Evolutionary conservation across 2,888 invertebrate species (phyloP).

Genomic region (Epicampocera succincta): DNA sequence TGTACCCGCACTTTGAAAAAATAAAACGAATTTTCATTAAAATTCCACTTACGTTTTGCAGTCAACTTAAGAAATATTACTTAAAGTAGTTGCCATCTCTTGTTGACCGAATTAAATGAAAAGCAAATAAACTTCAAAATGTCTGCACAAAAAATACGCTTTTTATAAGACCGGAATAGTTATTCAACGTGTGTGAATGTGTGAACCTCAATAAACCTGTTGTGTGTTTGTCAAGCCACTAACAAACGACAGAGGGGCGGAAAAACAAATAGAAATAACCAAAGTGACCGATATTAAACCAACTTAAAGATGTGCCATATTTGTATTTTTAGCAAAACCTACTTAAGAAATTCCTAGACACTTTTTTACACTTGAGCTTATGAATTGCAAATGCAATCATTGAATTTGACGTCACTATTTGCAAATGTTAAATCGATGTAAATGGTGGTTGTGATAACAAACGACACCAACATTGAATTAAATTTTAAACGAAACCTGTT

Average conservation of each 20-base stretch:
- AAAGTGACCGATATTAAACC: constrained; percentile 35
- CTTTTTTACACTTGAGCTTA: background rate
- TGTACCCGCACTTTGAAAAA: background rate
- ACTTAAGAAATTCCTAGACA: constrained; percentile 6
- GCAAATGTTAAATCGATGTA: constrained; percentile 46
- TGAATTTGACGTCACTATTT: constrained; percentile 55
- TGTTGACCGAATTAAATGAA: constrained; percentile 54
- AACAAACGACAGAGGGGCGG: constrained; percentile 1
- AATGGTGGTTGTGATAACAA: constrained; percentile 50
- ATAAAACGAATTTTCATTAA: constrained; percentile 13
- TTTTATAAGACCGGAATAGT: constrained; percentile 24
- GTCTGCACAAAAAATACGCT: constrained; percentile 36
- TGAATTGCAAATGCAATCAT: constrained; percentile 8
- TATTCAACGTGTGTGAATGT: background rate
- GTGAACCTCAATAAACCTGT: constrained; percentile 34
- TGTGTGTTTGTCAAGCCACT: constrained; percentile 39
- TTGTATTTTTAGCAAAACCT: background rate
- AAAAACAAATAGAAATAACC: background rate
- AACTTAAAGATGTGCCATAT: background rate
- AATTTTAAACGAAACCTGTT: constrained; percentile 67
- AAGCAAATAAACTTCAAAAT: constrained; percentile 35
- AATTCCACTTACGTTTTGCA: constrained; percentile 32
- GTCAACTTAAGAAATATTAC: constrained; percentile 12
- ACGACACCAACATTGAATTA: constrained; percentile 49
- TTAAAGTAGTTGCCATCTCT: constrained; percentile 31